Evolutionary conservation across 2,113 vertebrate genomes (phyloP).

Genomic region (Xerus inauris): DNA sequence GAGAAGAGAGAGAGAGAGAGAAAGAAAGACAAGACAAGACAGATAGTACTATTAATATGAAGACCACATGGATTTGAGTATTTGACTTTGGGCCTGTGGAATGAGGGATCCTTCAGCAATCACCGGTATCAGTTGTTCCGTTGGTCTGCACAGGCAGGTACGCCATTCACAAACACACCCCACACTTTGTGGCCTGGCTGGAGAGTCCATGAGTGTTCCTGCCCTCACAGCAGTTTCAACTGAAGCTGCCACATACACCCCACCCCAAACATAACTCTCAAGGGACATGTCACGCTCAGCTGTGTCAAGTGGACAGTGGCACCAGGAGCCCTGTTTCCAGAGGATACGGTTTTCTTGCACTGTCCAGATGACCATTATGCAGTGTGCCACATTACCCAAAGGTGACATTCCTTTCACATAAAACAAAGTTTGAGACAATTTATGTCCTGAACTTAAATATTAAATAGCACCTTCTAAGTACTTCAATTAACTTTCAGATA

Average conservation of each 20-base stretch:
- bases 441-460: slow-evolving; percentile 49
- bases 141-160: neutral
- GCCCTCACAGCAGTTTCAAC: neutral
- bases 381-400: neutral
- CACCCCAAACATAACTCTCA: neutral
- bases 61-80: no score
- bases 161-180: rapidly evolving
- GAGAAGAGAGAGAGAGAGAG: no score
- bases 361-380: neutral
- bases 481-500: slow-evolving; percentile 7
- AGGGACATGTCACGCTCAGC: neutral
- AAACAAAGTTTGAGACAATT: neutral
- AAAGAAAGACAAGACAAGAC: no score
- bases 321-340: neutral
- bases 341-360: neutral
- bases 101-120: neutral
- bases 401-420: slow-evolving; percentile 11
- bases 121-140: neutral
- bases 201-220: neutral
- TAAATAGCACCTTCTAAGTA: slow-evolving; percentile 27
- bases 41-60: neutral
- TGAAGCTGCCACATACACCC: neutral
- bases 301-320: neutral
- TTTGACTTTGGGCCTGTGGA: neutral
- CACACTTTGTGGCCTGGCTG: neutral